A percentile compares a stretch with the other conserved stretches of the same genome.
phyloP scores from a whole-genome alignment of 1,140 invertebrate genomes.

The Coenobita brevimanus region DNA sequence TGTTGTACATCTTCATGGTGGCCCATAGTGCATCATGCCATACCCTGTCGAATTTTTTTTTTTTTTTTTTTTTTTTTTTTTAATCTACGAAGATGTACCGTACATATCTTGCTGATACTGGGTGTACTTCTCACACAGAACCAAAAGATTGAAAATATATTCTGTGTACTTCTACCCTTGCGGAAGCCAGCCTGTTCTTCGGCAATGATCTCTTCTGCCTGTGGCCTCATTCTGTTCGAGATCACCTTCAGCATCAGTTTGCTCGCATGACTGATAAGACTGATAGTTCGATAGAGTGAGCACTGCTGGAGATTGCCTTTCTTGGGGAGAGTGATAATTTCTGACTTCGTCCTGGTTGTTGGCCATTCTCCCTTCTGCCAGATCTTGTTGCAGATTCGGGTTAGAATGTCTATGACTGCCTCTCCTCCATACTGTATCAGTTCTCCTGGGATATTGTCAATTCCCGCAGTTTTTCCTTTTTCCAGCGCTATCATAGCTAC shows the following conservation, averaged over 20 bases:
- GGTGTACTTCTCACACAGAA: slow-evolving; percentile 5
- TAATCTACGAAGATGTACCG: slow-evolving; percentile 4
- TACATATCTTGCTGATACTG: slow-evolving; percentile 5
- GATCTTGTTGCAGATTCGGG: background rate
- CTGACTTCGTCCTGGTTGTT: background rate
- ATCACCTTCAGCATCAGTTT: slow-evolving; percentile 17
- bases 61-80: too few relatives aligned
- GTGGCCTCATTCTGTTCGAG: background rate
- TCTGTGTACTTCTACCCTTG: background rate
- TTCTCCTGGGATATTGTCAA: slow-evolving; percentile 2
- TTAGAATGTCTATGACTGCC: slow-evolving; percentile 12
- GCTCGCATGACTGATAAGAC: slow-evolving; percentile 5
- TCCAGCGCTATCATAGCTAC: too few relatives aligned
- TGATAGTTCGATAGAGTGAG: slow-evolving; percentile 3
- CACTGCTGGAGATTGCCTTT: slow-evolving; percentile 11
- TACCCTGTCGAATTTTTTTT: background rate
- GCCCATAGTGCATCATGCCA: slow-evolving; percentile 11
- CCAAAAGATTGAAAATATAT: background rate
- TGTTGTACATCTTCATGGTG: background rate
- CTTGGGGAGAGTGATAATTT: background rate
- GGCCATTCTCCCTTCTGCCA: slow-evolving; percentile 12
- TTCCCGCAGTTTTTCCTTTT: background rate
- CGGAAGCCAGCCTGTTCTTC: slow-evolving; percentile 19
- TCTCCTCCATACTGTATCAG: slow-evolving; percentile 3
- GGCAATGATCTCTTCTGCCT: background rate